Base-by-base conservation (phyloP, 1,140 invertebrate species). In the Phocides pigmalion region DNA sequence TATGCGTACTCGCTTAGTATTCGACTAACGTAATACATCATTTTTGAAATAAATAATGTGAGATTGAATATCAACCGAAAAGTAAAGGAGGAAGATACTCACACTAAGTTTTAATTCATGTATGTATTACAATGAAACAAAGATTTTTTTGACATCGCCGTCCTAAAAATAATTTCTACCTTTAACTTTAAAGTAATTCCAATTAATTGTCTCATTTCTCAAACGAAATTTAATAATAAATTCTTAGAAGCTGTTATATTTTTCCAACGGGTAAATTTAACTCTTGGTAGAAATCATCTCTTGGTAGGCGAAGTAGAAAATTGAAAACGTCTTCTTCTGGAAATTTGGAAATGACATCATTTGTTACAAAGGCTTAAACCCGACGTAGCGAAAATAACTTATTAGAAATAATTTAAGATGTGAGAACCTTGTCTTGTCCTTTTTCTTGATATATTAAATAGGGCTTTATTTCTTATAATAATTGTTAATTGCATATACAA, bases 281-380 rank as follows among this genome's bases (percentile, higher is more conserved):
- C 53, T 58, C 37, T 42, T 58, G 19, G 22, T 39, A 44, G 35
- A 17, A 58, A 58, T 44, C 39, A 58, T 58, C 14, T 56, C 53
- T 44, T 42, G 22, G 53, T 44, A 58, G 20, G 39, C 53, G 53
- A 58, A 58, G 53, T 58, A 44, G 53, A 58, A 58, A 58, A 58
- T 58, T 44, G 53, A 58, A 58, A 51, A 58, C 39, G 39, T 56
- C 39, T 22, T 39, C 37, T 56, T 11, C 53, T 56, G 53, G 39
- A 42, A 56, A 56, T 56, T 56, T 42, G 37, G 53, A 42, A 56
- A 56, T 42, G 53, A 56, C 22, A 22, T 56, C 53, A 56, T 56
- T 56, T 56, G 37, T n/a, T 15, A 22, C 19, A 37, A 56, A 56
- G 20, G 53, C 28, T 54, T 56, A 28, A 42, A 17, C 17, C 6